Percentiles rank a stretch among this genome's conserved stretches.
Conservation (phyloP, 2,113 vertebrate species). For the Sciurus niger region DNA sequence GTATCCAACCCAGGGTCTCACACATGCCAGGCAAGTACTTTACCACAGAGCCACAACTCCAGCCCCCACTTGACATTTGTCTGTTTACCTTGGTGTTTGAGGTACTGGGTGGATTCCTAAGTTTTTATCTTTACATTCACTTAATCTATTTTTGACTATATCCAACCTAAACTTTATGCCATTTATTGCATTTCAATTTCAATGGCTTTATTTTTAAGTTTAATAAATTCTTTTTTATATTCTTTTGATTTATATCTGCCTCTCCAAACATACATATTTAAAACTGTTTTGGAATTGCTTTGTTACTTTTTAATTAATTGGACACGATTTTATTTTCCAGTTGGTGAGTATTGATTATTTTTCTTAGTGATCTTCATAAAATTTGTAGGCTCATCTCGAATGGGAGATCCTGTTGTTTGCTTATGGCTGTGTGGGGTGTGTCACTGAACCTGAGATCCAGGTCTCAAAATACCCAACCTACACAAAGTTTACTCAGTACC, state of each 20-base stretch:
- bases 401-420: neutral
- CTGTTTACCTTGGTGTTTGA: neutral
- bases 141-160: neutral
- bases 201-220: neutral
- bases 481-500: neutral
- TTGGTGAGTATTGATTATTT: neutral
- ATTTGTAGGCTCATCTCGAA: neutral
- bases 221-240: neutral
- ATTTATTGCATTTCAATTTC: neutral
- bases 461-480: neutral
- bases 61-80: neutral
- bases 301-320: neutral
- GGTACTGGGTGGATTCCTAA: neutral
- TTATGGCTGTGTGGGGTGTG: neutral
- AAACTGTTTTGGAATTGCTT: neutral
- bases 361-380: neutral
- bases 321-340: neutral
- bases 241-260: neutral
- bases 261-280: neutral
- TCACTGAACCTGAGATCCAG: neutral
- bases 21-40: no score
- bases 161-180: neutral
- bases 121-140: neutral
- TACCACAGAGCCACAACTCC: no score
- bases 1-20: no score